Conservation (phyloP, 2,113 vertebrate genomes). For the Ceyx melanurus region DNA sequence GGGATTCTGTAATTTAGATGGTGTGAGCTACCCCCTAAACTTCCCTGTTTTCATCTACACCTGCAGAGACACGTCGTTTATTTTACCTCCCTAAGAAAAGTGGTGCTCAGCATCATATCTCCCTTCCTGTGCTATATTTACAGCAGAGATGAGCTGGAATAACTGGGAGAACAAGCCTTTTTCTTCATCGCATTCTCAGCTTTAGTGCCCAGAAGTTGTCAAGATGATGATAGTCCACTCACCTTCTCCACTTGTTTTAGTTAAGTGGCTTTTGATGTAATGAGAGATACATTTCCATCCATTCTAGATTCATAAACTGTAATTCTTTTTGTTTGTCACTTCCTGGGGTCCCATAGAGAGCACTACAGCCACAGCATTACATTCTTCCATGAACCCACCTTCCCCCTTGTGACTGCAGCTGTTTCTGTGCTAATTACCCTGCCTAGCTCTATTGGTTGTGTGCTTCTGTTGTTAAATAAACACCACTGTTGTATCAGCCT, state of each 20-base stretch:
- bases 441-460: background rate
- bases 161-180: background rate
- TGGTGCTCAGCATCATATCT: accelerated
- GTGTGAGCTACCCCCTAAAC: background rate
- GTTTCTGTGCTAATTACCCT: slow-evolving; percentile 17
- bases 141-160: background rate
- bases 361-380: background rate
- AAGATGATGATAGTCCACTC: background rate
- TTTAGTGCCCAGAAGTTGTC: background rate
- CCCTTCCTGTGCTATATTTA: background rate
- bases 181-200: background rate
- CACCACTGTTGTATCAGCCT: background rate
- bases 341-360: background rate
- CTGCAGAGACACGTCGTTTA: accelerated
- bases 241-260: background rate
- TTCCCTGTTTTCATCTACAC: background rate
- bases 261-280: background rate
- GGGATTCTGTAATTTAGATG: background rate
- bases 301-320: background rate
- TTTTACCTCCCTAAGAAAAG: background rate
- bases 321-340: background rate
- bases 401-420: slow-evolving; percentile 15
- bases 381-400: background rate
- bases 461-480: slow-evolving; percentile 32
- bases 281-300: background rate